Base-by-base conservation (phyloP, 2,888 invertebrate genomes). In the Theodoxus fluviatilis region DNA sequence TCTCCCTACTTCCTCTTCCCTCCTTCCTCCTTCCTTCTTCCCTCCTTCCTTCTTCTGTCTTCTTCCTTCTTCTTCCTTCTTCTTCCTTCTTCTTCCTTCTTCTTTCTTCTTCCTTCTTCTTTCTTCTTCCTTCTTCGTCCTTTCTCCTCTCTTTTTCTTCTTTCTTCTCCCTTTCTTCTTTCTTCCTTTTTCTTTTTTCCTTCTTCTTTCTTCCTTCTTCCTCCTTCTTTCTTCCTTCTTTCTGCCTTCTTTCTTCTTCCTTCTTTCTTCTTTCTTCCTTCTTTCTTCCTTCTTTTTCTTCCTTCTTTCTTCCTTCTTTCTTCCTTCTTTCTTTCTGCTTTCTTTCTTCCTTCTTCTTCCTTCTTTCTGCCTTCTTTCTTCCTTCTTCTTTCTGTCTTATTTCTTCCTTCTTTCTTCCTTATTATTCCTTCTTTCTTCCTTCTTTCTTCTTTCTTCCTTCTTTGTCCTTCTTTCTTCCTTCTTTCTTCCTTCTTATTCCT, bases 1-100 rank as follows among this genome's bases (percentile, higher is more conserved):
- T 25, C 25, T 57, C 57, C 31, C 57, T 57, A n/a, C n/a, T n/a
- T n/a, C n/a, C n/a, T n/a, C 57, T 57, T 33, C 25, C 52, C 25
- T 25, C 25, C 52, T 52, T 25, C 25, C 52, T 52, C 22, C 25
- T n/a, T 52, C 7, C 25, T n/a, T 52, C 22, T 52, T n/a, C 25
- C 22, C 25, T n/a, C 25, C 22, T 52, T n/a, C 25, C 22, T 52
- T n/a, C 25, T 15, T 15, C 43, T 15, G 18, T 15, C 43, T 15
- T 4, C 57, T 33, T 31, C 15, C 25, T 28, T 33, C 15, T 33
- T n/a, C 31, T 31, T 31, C 3, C 25, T 3, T 57, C 57, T 28
- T 7, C 22, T 12, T 25, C 31, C 28, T 4, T 2, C 15, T 28
- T 57, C 33, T 9, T 15, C 15, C 31, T 57, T 57, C 12, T 28